Conservation (phyloP, 53 echinoderm and acorn worm species). For the Holothuria scabra region DNA sequence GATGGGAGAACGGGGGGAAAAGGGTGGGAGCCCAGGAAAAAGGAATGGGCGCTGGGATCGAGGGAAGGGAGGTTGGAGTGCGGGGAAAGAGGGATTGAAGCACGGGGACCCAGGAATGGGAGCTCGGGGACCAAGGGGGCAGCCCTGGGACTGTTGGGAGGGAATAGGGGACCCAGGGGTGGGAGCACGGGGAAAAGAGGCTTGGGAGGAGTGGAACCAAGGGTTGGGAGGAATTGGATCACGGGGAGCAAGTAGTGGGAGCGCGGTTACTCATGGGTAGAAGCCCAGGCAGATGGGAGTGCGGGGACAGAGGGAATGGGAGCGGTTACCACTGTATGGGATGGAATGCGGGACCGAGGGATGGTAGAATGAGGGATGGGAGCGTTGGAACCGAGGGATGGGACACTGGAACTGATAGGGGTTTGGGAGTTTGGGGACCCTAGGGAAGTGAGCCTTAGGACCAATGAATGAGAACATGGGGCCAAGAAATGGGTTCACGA, state of each 20-base stretch:
- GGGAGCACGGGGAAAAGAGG: neutral
- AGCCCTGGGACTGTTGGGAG: neutral
- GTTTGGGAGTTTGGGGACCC: too few species aligned
- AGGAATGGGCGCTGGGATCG: neutral
- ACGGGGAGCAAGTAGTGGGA: neutral
- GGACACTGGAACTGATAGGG: too few species aligned
- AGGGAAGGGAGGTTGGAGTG: neutral
- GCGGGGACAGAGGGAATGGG: constrained; percentile 3
- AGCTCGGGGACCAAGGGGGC: neutral
- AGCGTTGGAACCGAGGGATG: too few species aligned
- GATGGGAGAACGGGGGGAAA: neutral
- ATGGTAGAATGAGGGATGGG: neutral
- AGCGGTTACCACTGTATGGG: neutral
- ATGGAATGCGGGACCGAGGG: neutral
- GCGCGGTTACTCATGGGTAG: neutral
- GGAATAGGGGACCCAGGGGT: neutral
- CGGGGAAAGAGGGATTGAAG: neutral
- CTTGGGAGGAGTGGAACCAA: neutral
- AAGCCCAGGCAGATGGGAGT: neutral
- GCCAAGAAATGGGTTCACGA: too few species aligned
- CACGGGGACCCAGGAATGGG: too few species aligned
- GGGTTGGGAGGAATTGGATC: neutral
- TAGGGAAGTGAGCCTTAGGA: too few species aligned
- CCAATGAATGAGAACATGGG: too few species aligned
- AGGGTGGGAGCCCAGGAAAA: neutral